Base-by-base conservation (phyloP, 2,888 invertebrate genomes). In the Schizotus pectinicornis region DNA sequence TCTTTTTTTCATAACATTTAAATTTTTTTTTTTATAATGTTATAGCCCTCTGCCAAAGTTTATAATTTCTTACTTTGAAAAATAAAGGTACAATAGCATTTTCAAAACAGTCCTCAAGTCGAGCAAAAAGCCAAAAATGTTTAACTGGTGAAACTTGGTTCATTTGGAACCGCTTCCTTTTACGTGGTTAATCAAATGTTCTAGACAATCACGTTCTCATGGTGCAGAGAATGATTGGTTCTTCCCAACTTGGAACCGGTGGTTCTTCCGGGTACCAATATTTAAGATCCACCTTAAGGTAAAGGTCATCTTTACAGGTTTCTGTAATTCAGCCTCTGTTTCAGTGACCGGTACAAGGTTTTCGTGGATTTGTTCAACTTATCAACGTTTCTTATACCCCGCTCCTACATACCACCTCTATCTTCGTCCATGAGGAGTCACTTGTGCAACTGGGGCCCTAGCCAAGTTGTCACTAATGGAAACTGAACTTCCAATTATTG, bases 211-310 rank as follows among this genome's bases (percentile, higher is more conserved):
- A 99, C 79, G 94, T 98, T 38, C 88, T 97, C 72, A 92, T 99
- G 91, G 99, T 99, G 14, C 98, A 98, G 80, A 85, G 98, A 69
- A 99, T 99, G 98, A 94, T 99, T 69, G 99, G 99, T 0, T 94
- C 95, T 0, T 95, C 95, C 74, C 94, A 93, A 74, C 82, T 95
- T 6, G 99, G 99, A 12, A 98, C 98, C 0, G 99, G 98, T 9
- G 98, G 99, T 2, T 98, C 98, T 5, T 95, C 97, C 0, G 99
- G 99, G 0, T 98, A 99, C 81, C 96, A 98, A 76, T 99, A 99
- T 79, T 85, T 99, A 5, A 86, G 98, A 50, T 95, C 97, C 3
- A 99, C 98, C 0, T 85, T 98, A 65, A 95, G 96, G 97, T 96
- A 81, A 41, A 42, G 49, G 14, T 12, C 9, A 31, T 41, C 42